Evolutionary conservation across 2,888 invertebrate genomes (phyloP).

Genomic region (Pristionchus maxplancki): DNA sequence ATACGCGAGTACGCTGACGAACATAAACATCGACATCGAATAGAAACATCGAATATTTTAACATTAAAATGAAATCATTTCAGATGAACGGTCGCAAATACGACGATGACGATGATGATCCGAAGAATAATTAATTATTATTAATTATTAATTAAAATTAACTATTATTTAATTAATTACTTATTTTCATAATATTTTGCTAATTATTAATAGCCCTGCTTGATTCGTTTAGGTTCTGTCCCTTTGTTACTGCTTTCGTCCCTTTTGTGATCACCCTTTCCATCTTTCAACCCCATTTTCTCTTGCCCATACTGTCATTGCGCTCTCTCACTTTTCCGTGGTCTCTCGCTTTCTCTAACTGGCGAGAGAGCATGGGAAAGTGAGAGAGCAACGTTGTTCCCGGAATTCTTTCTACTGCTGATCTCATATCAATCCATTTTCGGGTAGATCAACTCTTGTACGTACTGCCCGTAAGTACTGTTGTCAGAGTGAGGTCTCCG

Average conservation of each 20-base stretch:
- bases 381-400: background rate
- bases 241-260: background rate
- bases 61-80: no score
- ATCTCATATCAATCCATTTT: no score
- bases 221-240: background rate
- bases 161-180: background rate
- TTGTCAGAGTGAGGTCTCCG: no score
- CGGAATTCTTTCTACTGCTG: background rate
- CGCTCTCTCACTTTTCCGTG: background rate
- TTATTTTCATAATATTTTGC: background rate
- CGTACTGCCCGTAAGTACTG: no score
- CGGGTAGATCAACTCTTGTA: background rate
- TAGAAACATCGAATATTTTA: no score
- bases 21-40: no score
- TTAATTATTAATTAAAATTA: no score
- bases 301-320: slow-evolving; percentile 3
- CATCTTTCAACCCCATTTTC: background rate
- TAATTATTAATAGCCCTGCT: background rate
- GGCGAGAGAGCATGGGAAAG: background rate
- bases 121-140: background rate
- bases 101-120: slow-evolving; percentile 7
- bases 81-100: slow-evolving; percentile 62
- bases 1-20: background rate
- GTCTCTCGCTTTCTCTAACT: background rate
- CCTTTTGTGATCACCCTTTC: background rate